phyloP scores from a whole-genome alignment of 2,113 vertebrate species.

The Prochilodus magdalenae region DNA sequence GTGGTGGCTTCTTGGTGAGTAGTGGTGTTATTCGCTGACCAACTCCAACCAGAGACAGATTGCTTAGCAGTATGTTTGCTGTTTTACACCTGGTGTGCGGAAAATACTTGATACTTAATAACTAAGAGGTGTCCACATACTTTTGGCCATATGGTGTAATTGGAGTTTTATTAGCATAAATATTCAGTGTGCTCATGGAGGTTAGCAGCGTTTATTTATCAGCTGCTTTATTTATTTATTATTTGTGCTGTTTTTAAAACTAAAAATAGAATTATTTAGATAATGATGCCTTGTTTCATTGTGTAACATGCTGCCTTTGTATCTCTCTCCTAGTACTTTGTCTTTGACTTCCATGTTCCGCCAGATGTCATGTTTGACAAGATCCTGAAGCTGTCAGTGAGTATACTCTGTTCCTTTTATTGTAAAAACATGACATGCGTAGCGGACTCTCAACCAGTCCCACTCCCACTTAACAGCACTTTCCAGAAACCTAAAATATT shows the following conservation, averaged over 20 bases:
- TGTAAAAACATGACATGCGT: background rate
- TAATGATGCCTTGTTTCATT: background rate
- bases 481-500: background rate
- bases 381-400: slow-evolving; percentile 96
- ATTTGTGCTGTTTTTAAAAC: background rate
- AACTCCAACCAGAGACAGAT: too few relatives aligned
- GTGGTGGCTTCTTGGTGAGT: too few relatives aligned
- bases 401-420: slow-evolving; percentile 55
- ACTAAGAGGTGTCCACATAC: too few relatives aligned
- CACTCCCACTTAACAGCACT: background rate
- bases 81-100: too few relatives aligned
- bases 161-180: too few relatives aligned
- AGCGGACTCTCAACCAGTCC: background rate
- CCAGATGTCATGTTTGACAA: slow-evolving; percentile 99
- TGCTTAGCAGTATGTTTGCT: too few relatives aligned
- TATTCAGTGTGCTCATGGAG: too few relatives aligned
- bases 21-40: too few relatives aligned
- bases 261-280: background rate
- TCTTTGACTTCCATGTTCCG: slow-evolving; percentile 96
- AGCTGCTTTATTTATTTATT: too few relatives aligned
- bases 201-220: background rate
- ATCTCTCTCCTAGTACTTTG: slow-evolving; percentile 59
- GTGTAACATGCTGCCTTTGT: background rate
- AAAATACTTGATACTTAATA: too few relatives aligned
- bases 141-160: too few relatives aligned